A percentile compares a stretch with the other conserved stretches of the same genome.
These are phyloP conservation scores for Drosophila multiciliata DNA, from an alignment of 2,888 invertebrate genomes.

Conservation along the genomic window DNA sequence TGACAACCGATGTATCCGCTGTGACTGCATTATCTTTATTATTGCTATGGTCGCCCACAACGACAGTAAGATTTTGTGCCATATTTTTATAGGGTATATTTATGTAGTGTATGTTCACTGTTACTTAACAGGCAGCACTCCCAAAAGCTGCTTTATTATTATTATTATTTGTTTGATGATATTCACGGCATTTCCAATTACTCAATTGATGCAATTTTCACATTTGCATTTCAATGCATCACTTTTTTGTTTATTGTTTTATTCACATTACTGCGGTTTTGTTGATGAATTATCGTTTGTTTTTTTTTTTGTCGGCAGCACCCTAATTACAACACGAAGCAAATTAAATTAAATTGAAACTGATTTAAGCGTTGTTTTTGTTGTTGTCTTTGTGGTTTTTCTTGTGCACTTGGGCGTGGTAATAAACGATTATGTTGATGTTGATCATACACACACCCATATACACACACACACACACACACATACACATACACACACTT, in stretches of 20 bases:
- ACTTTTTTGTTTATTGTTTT: conserved; percentile 18
- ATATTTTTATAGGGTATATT: conserved; percentile 45
- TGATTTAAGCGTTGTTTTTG: conserved; percentile 45
- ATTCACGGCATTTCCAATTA: conserved; percentile 21
- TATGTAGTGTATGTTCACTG: conserved; percentile 31
- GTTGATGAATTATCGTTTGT: conserved; percentile 38
- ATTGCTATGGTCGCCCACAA: conserved; percentile 37
- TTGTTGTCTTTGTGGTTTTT: conserved; percentile 11
- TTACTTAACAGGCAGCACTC: conserved; percentile 20
- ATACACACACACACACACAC: background rate
- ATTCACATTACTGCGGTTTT: conserved; percentile 35
- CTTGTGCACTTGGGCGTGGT: conserved; percentile 56
- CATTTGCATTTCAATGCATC: conserved; percentile 36
- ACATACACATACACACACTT: background rate
- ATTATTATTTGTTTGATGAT: conserved; percentile 7
- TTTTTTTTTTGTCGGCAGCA: conserved; percentile 46
- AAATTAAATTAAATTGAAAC: conserved; percentile 68
- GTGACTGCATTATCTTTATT: conserved; percentile 16
- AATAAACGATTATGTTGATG: conserved; percentile 29
- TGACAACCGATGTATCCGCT: conserved; percentile 33
- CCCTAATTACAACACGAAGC: conserved; percentile 66
- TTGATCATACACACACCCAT: background rate
- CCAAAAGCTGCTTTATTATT: conserved; percentile 29
- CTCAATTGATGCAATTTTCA: conserved; percentile 17
- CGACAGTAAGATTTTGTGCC: conserved; percentile 68